These are phyloP conservation scores for Dryadula phaetusa DNA, from an alignment of 2,888 invertebrate genomes.

Conservation along the genomic window DNA sequence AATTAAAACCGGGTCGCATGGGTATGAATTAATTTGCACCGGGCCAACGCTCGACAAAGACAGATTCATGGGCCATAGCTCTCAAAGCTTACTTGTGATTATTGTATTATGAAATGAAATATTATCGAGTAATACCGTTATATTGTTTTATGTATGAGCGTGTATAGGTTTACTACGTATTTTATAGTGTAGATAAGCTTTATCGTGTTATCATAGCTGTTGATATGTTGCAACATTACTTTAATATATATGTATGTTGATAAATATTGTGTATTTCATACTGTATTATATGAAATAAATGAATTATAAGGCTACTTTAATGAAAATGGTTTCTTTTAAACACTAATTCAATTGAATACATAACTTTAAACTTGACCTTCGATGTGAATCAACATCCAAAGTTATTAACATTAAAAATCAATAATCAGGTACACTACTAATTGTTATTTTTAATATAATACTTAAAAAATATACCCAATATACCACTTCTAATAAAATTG, in stretches of 20 bases:
- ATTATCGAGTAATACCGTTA: conserved; percentile 15
- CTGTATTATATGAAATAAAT: neutral
- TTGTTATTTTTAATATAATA: no score
- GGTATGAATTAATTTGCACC: conserved; percentile 72
- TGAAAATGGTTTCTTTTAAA: no score
- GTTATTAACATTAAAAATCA: no score
- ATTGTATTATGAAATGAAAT: conserved; percentile 34
- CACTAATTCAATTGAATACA: no score
- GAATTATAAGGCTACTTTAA: no score
- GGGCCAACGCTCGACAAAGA: conserved; percentile 62
- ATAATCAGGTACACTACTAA: no score
- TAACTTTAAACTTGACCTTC: no score
- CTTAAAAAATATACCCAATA: no score
- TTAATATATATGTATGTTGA: neutral
- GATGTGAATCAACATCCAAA: no score
- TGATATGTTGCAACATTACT: conserved; percentile 7
- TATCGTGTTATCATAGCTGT: conserved; percentile 6
- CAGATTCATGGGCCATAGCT: conserved; percentile 67
- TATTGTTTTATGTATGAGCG: neutral
- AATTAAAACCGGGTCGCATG: conserved; percentile 72
- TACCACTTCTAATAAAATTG: no score
- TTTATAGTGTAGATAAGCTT: conserved; percentile 3
- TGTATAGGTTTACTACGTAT: neutral
- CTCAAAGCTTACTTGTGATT: conserved; percentile 52
- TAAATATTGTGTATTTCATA: neutral